A percentile compares a stretch with the other conserved stretches of the same genome.
Evolutionary conservation across 2,797 vertebrate species (phyloP).

Genomic region (Semotilus atromaculatus): DNA sequence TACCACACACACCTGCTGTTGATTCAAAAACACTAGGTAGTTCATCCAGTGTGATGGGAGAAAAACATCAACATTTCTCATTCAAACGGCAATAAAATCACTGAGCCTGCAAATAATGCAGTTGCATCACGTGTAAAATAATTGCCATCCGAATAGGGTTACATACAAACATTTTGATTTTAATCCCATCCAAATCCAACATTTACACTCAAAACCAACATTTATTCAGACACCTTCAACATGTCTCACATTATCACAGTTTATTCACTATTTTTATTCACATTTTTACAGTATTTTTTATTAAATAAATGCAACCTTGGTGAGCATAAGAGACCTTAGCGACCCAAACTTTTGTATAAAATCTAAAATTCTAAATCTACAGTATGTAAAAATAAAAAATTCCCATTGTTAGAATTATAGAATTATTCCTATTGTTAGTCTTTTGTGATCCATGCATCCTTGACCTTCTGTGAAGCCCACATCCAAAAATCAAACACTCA

Average conservation of each 20-base stretch:
- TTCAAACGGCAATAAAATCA: neutral
- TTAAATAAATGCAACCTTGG: no score
- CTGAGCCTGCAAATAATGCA: neutral
- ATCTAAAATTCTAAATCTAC: no score
- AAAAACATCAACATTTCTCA: slow-evolving; percentile 1
- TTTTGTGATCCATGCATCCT: neutral
- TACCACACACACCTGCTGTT: neutral
- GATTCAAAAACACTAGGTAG: neutral
- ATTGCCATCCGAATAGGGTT: neutral
- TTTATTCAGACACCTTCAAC: no score
- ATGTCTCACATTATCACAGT: no score
- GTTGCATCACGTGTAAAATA: neutral
- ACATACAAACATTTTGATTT: neutral
- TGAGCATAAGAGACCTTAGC: neutral
- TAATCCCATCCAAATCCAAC: neutral
- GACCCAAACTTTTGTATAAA: neutral
- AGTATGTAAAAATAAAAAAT: no score
- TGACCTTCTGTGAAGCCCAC: neutral
- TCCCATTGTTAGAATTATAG: neutral
- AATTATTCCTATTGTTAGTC: no score
- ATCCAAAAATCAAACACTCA: neutral
- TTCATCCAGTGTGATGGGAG: neutral
- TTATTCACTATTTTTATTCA: neutral
- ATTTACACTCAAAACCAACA: no score
- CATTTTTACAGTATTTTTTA: neutral